These are phyloP conservation scores for Fregetta grallaria DNA, from an alignment of 2,113 vertebrate genomes.

Conservation along the genomic window DNA sequence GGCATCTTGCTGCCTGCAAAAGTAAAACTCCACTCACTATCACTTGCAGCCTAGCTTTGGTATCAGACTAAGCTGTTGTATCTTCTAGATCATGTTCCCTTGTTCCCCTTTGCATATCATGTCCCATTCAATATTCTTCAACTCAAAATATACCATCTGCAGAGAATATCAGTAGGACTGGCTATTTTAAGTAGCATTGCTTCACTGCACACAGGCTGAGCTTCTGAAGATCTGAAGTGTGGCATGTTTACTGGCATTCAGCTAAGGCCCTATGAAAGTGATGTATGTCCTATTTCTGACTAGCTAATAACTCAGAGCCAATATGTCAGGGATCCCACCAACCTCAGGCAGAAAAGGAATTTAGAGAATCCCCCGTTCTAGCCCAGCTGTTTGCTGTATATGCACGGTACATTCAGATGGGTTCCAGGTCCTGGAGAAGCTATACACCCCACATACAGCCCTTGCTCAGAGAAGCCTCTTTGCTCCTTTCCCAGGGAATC, in stretches of 20 bases:
- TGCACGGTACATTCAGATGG: background rate
- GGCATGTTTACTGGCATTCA: background rate
- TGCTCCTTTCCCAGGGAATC: background rate
- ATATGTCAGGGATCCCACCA: background rate
- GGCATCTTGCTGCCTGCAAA: background rate
- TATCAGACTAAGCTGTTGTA: background rate
- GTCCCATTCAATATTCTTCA: background rate
- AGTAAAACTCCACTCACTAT: background rate
- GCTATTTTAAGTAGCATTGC: background rate
- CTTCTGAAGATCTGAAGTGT: background rate
- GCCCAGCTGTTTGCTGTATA: background rate
- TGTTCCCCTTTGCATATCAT: background rate
- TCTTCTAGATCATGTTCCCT: background rate
- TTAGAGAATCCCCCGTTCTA: background rate
- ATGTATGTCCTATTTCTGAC: background rate
- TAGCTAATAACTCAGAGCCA: background rate
- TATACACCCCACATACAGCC: background rate
- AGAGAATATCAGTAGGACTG: background rate
- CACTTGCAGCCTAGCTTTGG: background rate
- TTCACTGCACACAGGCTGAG: background rate
- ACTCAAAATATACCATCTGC: background rate
- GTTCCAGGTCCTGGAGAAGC: background rate
- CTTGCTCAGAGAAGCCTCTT: background rate
- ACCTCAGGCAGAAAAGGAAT: background rate
- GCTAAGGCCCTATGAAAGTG: background rate